Conservation (phyloP, 2,113 vertebrate species). For the Ginglymostoma cirratum region DNA sequence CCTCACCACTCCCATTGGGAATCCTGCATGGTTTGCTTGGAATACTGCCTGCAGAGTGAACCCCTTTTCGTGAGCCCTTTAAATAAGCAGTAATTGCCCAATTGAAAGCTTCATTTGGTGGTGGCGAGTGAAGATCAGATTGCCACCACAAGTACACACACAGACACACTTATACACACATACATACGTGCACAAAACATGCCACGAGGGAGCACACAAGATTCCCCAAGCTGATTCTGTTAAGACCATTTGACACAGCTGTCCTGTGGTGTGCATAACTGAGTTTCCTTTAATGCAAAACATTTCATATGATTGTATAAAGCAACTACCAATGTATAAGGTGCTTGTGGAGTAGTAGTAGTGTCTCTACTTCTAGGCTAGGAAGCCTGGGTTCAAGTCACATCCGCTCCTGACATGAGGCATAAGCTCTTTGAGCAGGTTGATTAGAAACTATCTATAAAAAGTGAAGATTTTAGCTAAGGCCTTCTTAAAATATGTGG, state of each 20-base stretch:
- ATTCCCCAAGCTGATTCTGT: background rate
- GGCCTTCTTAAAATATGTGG: background rate
- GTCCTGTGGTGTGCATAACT: background rate
- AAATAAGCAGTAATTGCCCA: background rate
- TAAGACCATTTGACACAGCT: background rate
- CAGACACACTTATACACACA: no score
- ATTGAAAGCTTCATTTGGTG: background rate
- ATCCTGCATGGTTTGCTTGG: background rate
- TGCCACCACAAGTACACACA: no score
- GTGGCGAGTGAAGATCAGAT: background rate
- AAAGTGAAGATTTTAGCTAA: background rate
- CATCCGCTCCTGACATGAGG: no score
- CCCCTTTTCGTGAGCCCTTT: background rate
- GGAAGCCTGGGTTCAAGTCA: no score
- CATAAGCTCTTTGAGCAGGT: no score
- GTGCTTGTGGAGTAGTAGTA: no score
- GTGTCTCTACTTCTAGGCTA: no score
- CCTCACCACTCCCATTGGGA: background rate
- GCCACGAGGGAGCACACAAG: background rate
- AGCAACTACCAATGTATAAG: no score
- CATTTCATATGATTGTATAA: background rate
- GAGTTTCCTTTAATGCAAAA: background rate
- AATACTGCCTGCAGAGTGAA: background rate
- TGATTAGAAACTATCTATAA: background rate
- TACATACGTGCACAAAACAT: background rate